A percentile compares a stretch with the other conserved stretches of the same genome.
These are phyloP conservation scores for Stomorhina lunata DNA, from an alignment of 2,888 invertebrate genomes.

Conservation along the genomic window DNA sequence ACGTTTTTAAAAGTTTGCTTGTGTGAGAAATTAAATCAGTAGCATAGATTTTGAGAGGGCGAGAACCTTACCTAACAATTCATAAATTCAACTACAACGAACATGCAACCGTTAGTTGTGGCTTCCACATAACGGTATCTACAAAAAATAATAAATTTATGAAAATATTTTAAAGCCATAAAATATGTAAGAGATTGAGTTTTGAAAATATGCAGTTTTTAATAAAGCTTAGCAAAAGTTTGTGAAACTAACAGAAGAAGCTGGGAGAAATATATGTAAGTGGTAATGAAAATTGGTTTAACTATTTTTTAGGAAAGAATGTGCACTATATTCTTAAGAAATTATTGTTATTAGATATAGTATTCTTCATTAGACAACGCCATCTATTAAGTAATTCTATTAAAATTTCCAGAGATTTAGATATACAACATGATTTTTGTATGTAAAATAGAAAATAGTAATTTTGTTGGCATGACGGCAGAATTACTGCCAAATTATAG, in stretches of 20 bases:
- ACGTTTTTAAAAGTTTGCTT: not conserved
- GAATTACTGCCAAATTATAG: too few relatives aligned
- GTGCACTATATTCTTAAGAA: too few relatives aligned
- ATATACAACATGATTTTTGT: too few relatives aligned
- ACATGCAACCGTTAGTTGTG: slow-evolving; percentile 30
- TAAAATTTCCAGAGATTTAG: too few relatives aligned
- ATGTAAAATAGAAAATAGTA: too few relatives aligned
- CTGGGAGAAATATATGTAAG: not conserved
- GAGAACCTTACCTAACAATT: slow-evolving; percentile 33
- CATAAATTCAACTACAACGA: not conserved
- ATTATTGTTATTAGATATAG: too few relatives aligned
- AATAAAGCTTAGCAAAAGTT: slow-evolving; percentile 16
- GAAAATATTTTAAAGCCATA: slow-evolving; percentile 13
- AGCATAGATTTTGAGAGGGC: slow-evolving; percentile 42
- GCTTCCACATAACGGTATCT: slow-evolving; percentile 28
- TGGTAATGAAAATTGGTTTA: not conserved
- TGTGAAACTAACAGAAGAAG: not conserved
- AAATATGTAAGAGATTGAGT: not conserved
- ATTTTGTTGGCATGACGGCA: too few relatives aligned
- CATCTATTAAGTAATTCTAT: too few relatives aligned
- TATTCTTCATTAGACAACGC: too few relatives aligned
- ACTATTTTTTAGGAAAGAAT: too few relatives aligned
- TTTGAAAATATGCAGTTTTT: not conserved
- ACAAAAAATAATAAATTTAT: slow-evolving; percentile 12
- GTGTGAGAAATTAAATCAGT: slow-evolving; percentile 22